Conservation (phyloP, 2,797 vertebrate genomes). For the Pogonophryne albipinna region DNA sequence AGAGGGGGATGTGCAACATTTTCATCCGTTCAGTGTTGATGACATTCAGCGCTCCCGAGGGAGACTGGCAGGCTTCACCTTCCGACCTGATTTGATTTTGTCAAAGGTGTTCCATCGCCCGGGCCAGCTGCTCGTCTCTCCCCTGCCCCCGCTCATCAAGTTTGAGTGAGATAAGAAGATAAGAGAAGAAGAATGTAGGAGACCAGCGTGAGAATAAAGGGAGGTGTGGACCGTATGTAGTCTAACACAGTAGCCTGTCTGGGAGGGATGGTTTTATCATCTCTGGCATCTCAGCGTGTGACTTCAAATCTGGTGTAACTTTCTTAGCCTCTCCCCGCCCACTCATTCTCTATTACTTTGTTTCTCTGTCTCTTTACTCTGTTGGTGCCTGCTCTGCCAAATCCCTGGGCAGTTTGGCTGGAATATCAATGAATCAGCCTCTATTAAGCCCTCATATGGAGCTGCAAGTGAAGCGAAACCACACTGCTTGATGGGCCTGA, state of each 20-base stretch:
- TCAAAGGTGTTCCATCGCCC: constrained; percentile 69
- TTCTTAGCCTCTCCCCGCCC: constrained; percentile 46
- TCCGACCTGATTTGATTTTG: constrained; percentile 80
- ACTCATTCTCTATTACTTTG: constrained; percentile 57
- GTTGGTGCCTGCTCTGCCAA: constrained; percentile 54
- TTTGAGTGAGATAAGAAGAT: constrained; percentile 62
- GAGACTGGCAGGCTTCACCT: constrained; percentile 69
- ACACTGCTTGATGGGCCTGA: constrained; percentile 61
- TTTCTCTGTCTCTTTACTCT: constrained; percentile 53
- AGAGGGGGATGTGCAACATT: not conserved
- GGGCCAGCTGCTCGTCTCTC: constrained; percentile 65
- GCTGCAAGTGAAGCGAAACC: constrained; percentile 64
- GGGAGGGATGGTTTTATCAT: constrained; percentile 70
- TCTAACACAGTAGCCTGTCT: constrained; percentile 62
- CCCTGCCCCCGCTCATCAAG: constrained; percentile 62
- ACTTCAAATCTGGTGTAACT: constrained; percentile 59
- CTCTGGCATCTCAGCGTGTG: constrained; percentile 59
- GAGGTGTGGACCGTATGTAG: constrained; percentile 50
- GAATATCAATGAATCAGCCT: constrained; percentile 73
- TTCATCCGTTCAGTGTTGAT: constrained; percentile 51
- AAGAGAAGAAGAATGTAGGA: constrained; percentile 50
- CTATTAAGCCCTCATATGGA: constrained; percentile 65
- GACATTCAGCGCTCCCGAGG: constrained; percentile 38
- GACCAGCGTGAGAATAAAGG: constrained; percentile 38
- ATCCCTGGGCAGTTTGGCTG: constrained; percentile 58